Evolutionary conservation across 2,113 vertebrate species (phyloP), one percentile per base, ranked within the genome.

Genomic region (Ophthalmolycus amberensis): DNA sequence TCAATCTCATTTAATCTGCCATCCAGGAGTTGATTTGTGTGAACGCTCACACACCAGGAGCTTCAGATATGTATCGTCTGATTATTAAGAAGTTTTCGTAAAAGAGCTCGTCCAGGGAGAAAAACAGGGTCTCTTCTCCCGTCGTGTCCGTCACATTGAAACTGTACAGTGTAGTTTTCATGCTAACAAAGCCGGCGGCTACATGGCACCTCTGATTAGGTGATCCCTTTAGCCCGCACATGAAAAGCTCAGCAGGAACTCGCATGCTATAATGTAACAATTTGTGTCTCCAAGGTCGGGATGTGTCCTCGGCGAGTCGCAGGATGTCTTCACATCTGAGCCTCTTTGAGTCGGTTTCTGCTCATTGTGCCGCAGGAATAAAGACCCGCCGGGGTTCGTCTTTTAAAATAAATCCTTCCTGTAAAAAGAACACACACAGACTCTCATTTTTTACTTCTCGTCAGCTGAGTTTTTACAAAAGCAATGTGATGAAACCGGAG

Each of bases 171-270:
- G 68, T 38, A 44, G 68, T 34, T n/a, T 32, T 44, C 32, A 37
- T 32, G 75, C 60, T 60, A 76, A 84, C 81, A 72, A 73, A 81
- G 58, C 42, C 20, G 0, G 4, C 0, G 20, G 67, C 75, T 80
- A 63, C 84, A 68, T 2, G 46, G 22, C 9, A 32, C 38, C 60
- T 89, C 74, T 93, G 80, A 93, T 92, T 69, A 90, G 67, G 69
- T 66, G 75, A 37, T 89, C 58, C 78, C 80, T 70, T 84, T 67
- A 77, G 70, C 82, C 79, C 32, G 2, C 32, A 86, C 77, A 88
- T 93, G 85, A 93, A 91, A 94, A 91, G 90, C 91, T 82, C 87
- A 79, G 84, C 90, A 52, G 86, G 88, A 91, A 86, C 67, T 86
- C 87, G 74, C 65, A 87, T 12, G 18, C 68, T 69, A 86, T 79